Conservation (phyloP, 1,140 invertebrate genomes). For the Helicoverpa zea region DNA sequence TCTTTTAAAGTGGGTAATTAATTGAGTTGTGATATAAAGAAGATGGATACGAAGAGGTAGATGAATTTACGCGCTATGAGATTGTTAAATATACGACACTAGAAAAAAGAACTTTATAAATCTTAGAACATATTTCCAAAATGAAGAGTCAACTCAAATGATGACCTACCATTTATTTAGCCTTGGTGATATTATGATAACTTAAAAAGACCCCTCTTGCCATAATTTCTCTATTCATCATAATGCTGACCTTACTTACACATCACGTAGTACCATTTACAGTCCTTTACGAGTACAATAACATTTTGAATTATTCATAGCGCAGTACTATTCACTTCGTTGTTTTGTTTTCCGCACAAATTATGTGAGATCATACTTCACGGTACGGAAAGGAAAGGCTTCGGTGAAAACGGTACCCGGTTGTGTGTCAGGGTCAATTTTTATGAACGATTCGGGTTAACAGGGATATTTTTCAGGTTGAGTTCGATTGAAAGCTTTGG, state of each 20-base stretch:
- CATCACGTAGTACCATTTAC: neutral
- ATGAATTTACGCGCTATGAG: too few relatives aligned
- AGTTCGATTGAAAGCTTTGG: constrained; percentile 24
- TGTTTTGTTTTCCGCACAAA: constrained; percentile 34
- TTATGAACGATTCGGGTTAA: constrained; percentile 31
- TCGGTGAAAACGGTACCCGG: constrained; percentile 10
- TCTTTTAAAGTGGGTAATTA: too few relatives aligned
- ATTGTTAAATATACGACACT: too few relatives aligned
- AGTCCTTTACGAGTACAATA: constrained; percentile 21
- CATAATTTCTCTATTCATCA: neutral
- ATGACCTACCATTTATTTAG: too few relatives aligned
- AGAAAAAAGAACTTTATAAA: too few relatives aligned
- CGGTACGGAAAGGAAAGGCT: neutral
- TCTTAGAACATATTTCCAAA: too few relatives aligned
- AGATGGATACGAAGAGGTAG: too few relatives aligned
- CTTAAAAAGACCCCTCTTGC: neutral
- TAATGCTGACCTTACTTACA: constrained; percentile 17
- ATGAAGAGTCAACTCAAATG: too few relatives aligned
- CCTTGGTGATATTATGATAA: neutral
- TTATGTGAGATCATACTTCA: constrained; percentile 21
- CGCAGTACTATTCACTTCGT: constrained; percentile 3
- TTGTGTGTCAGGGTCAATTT: constrained; percentile 33
- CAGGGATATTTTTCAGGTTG: constrained; percentile 7
- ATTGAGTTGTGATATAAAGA: too few relatives aligned
- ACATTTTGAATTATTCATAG: constrained; percentile 34